Percentiles rank a stretch among this genome's conserved stretches.
Conservation (phyloP, 1,140 invertebrate genomes). For the Branchinecta lynchi region DNA sequence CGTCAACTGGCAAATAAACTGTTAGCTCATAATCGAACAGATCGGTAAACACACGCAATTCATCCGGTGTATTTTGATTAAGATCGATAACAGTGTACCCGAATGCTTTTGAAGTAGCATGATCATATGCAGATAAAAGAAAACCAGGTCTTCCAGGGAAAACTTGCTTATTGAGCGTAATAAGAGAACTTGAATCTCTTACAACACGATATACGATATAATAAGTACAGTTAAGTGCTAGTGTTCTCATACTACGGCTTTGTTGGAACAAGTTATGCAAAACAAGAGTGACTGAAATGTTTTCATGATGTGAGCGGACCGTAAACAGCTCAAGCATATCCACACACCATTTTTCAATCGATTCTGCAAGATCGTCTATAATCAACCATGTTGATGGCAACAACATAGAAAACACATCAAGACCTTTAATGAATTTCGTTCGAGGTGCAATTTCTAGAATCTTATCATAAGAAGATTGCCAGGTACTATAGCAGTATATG, state of each 20-base stretch:
- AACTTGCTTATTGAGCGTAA: background rate
- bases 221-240: background rate
- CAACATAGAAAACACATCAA: background rate
- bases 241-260: background rate
- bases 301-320: conserved; percentile 5
- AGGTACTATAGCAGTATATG: background rate
- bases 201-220: background rate
- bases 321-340: background rate
- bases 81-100: background rate
- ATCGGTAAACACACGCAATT: background rate
- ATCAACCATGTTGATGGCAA: background rate
- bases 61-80: background rate
- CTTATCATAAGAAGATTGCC: background rate
- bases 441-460: background rate
- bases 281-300: background rate
- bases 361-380: background rate
- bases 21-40: background rate
- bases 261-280: background rate
- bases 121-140: background rate
- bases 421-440: background rate
- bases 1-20: background rate
- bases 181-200: background rate
- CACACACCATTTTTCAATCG: background rate
- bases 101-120: background rate
- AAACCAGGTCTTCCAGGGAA: background rate